These are phyloP conservation scores for Bombyx huttoni DNA, from an alignment of 2,888 invertebrate genomes.

Conservation along the genomic window DNA sequence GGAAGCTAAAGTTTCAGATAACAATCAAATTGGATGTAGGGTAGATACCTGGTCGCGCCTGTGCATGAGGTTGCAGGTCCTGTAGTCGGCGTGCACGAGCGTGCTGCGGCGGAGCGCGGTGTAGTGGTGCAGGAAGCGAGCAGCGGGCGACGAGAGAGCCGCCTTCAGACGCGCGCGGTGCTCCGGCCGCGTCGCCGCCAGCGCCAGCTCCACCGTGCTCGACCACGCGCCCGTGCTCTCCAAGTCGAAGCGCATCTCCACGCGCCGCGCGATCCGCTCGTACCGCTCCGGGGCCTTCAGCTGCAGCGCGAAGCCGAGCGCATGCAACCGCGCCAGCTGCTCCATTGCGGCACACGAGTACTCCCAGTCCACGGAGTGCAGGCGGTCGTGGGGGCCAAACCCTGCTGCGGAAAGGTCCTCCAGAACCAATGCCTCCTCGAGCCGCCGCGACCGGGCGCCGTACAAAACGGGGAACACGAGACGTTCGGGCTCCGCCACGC, in stretches of 20 bases:
- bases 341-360: constrained; percentile 18
- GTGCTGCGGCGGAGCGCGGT: constrained; percentile 21
- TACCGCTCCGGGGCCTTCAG: constrained; percentile 24
- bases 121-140: constrained; percentile 12
- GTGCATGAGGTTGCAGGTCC: constrained; percentile 29
- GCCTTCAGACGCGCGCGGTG: neutral
- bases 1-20: too few species aligned
- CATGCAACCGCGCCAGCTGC: constrained; percentile 32
- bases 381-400: constrained; percentile 21
- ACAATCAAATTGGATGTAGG: too few species aligned
- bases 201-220: constrained; percentile 8
- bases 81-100: constrained; percentile 34
- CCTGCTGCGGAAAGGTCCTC: constrained; percentile 22
- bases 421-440: constrained; percentile 31
- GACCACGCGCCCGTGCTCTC: neutral
- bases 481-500: too few species aligned
- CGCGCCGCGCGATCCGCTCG: neutral
- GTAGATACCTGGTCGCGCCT: constrained; percentile 11
- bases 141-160: neutral
- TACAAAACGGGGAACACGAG: constrained; percentile 13
- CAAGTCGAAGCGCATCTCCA: neutral
- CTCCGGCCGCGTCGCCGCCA: constrained; percentile 11
- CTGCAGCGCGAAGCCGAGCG: constrained; percentile 29
- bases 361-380: constrained; percentile 22
- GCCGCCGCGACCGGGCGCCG: constrained; percentile 11